phyloP scores from a whole-genome alignment of 1,140 invertebrate genomes.

The Atopsyche davidsoni region DNA sequence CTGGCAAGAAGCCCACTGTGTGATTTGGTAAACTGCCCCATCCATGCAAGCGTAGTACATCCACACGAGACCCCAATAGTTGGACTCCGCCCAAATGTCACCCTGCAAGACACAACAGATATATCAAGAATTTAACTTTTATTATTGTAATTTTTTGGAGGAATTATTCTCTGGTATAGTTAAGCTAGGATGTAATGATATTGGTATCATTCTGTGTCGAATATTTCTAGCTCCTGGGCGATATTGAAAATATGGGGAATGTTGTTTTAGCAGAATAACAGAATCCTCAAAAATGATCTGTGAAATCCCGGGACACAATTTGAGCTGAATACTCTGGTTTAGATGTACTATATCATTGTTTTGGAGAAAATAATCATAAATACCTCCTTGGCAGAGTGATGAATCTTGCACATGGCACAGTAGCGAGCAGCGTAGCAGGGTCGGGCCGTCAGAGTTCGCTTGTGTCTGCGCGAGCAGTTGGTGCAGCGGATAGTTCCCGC shows the following conservation, averaged over 20 bases:
- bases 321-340: too few relatives aligned
- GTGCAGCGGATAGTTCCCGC: constrained; percentile 85
- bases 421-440: constrained; percentile 85
- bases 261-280: too few relatives aligned
- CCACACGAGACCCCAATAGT: constrained; percentile 80
- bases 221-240: too few relatives aligned
- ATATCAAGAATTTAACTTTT: constrained; percentile 15
- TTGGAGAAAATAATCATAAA: constrained; percentile 9
- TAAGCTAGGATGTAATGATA: too few relatives aligned
- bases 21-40: constrained; percentile 88
- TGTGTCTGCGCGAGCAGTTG: constrained; percentile 85
- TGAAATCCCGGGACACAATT: too few relatives aligned
- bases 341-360: background rate
- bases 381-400: constrained; percentile 87
- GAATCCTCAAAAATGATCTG: too few relatives aligned
- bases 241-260: too few relatives aligned
- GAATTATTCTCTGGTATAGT: too few relatives aligned
- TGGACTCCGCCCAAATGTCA: constrained; percentile 92
- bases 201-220: too few relatives aligned
- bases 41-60: constrained; percentile 97
- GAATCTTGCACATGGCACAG: constrained; percentile 83
- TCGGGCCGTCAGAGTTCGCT: constrained; percentile 73
- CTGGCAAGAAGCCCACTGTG: constrained; percentile 92
- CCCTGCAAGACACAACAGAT: constrained; percentile 71
- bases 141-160: too few relatives aligned